Base-by-base conservation (phyloP, 2,797 vertebrate genomes). In the Dallia pectoralis region DNA sequence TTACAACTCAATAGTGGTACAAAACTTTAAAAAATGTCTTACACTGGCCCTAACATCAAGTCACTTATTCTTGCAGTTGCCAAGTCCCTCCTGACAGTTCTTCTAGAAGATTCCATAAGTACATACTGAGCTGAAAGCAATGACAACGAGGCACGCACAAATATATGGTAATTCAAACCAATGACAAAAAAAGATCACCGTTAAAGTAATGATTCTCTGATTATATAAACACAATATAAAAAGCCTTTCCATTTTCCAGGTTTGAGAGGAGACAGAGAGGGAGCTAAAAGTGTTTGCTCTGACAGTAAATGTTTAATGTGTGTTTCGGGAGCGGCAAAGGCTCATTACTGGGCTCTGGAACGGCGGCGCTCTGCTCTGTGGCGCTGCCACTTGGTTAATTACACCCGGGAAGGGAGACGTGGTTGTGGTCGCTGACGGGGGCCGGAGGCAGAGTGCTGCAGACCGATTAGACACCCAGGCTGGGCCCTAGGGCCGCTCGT, bases 221-320 rank as follows among this genome's bases (percentile, higher is more conserved):
- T 16, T 64, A 64, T 29, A 64, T 16, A 64, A 64, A 8, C 30
- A 64, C 11, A 8, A 8, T 2, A 30, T 63, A 63, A 18, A 59
- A 25, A 59, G 25, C 22, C 11, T 25, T 25, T 22, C 22, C 22
- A 12, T 59, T 29, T 64, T 64, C 62, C 19, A 6, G 62, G 62
- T 63, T 15, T 64, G 62, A 64, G 30, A 64, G 29, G 51, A 56
- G 67, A 59, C 2, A 25, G 53, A 59, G 67, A 59, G 6, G 53
- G 53, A 59, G 66, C 30, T 33, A 36, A 70, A 75, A 77, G 77
- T 78, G 78, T 75, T 69, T 73, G 33, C 80, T 85, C 86, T 88
- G 87, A 86, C 83, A 87, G 93, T 95, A 93, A 94, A 95, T 93
- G 94, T 95, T 95, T 94, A 93, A 94, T 94, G 94, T 88, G 86